These are phyloP conservation scores for Triops cancriformis DNA, from an alignment of 1,140 invertebrate species.

Conservation along the genomic window DNA sequence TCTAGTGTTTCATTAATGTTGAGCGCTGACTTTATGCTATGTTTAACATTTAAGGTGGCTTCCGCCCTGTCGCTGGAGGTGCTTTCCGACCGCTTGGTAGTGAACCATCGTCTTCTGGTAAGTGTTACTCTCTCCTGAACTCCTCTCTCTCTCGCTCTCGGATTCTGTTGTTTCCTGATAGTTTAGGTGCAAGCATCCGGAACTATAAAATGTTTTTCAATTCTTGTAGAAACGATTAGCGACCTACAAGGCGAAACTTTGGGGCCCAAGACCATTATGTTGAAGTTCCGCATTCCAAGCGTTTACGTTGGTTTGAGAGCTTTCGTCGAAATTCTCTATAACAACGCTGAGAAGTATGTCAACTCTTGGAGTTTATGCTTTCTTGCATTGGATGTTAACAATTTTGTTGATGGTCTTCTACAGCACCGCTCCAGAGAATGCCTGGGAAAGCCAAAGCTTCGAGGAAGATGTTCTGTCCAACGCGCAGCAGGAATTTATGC, in stretches of 20 bases:
- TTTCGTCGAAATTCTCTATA: conserved; percentile 71
- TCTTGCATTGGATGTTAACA: not conserved
- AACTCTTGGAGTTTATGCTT: conserved; percentile 64
- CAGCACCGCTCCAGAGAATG: not conserved
- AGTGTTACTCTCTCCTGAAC: not conserved
- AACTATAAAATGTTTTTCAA: not conserved
- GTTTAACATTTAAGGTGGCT: too few species aligned
- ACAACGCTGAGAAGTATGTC: conserved; percentile 53
- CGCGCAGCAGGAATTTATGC: conserved; percentile 69
- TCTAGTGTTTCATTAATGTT: too few species aligned
- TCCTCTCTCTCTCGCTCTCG: not conserved
- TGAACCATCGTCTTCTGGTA: not conserved
- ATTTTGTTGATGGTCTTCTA: not conserved
- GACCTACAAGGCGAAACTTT: conserved; percentile 45
- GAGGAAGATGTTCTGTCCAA: conserved; percentile 69
- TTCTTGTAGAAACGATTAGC: conserved; percentile 27
- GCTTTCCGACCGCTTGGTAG: not conserved
- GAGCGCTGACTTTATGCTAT: too few species aligned
- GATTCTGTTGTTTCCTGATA: too few species aligned
- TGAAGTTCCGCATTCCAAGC: conserved; percentile 69
- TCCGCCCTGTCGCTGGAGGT: conserved; percentile 22
- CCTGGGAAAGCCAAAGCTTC: not conserved
- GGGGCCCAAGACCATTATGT: conserved; percentile 63
- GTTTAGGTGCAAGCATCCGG: not conserved
- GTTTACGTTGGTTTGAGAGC: conserved; percentile 75